Evolutionary conservation across 2,888 invertebrate species (phyloP).

Genomic region (Pterostichus niger): DNA sequence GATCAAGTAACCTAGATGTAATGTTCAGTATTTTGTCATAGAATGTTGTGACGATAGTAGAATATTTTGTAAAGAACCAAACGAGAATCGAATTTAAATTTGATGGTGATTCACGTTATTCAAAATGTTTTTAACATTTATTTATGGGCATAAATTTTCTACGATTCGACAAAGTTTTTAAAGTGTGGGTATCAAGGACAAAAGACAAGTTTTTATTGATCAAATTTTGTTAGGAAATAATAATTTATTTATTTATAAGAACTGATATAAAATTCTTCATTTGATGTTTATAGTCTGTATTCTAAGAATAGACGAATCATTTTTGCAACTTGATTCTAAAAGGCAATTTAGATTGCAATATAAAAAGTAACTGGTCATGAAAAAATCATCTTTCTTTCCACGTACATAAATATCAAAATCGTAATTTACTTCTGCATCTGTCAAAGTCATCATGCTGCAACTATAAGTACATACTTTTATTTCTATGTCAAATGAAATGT

Average conservation of each 20-base stretch:
- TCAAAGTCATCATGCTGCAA: conserved; percentile 29
- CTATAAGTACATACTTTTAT: conserved; percentile 34
- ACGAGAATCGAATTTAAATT: conserved; percentile 39
- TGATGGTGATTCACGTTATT: conserved; percentile 24
- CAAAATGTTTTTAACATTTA: conserved; percentile 25
- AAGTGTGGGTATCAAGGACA: background rate
- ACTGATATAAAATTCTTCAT: too few species aligned
- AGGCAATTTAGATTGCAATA: conserved; percentile 13
- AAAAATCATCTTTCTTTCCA: conserved; percentile 14
- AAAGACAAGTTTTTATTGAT: background rate
- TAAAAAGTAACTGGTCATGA: conserved; percentile 4
- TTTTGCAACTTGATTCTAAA: conserved; percentile 27
- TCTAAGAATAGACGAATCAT: background rate
- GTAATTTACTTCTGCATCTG: background rate
- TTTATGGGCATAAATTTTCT: conserved; percentile 35
- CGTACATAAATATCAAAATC: conserved; percentile 23
- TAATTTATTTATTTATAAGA: too few species aligned
- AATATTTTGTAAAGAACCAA: background rate
- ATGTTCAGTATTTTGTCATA: background rate
- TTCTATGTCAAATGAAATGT: conserved; percentile 29
- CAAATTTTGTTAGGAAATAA: background rate
- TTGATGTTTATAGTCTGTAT: background rate
- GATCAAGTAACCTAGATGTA: background rate
- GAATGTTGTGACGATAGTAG: background rate
- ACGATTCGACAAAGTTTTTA: background rate